Base-by-base conservation (phyloP, 2,888 invertebrate genomes). In the Abrostola triplasia region DNA sequence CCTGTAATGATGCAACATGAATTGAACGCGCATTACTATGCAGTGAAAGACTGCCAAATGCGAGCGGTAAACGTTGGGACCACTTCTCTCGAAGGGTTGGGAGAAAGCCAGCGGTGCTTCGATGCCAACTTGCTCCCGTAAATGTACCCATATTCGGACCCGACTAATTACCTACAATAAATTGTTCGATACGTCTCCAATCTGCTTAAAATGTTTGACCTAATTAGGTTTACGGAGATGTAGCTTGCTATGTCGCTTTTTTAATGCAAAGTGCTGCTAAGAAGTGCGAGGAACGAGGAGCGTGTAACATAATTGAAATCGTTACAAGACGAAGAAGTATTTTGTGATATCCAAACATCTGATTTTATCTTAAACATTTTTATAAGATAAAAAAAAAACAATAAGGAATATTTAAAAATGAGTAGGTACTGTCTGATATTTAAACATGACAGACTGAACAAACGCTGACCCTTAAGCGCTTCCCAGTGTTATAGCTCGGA, bases 1-100 rank as follows among this genome's bases (percentile, higher is more conserved):
- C 77, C 80, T 73, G 79, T 81, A 76, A 81, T 79, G 80, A 77
- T 83, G 82, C 78, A 80, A 83, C 81, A 85, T 81, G 83, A 85
- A 86, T 86, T 83, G 86, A 87, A 84, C 83, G 82, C 82, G 81
- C 81, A 88, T 88, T 86, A 89, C 73, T 82, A 86, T 90, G 86
- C 87, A 85, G 80, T 82, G 86, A 89, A 88, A 88, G 90, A 88
- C 87, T 90, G 90, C 89, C 91, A 90, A 91, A 89, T 90, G 89
- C 87, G 84, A 84, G 82, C 80, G 88, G 90, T 90, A 88, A 90
- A 85, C 88, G 88, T 84, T 85, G 85, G 82, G 86, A 87, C 86
- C 88, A 86, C 84, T 88, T 77, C 75, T 80, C 78, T 79, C 64
- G 72, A 82, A 81, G 84, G 85, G 85, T 89, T 89, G 89, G 89